Conservation (phyloP, 2,888 invertebrate genomes). For the Oscheius myriophilus region DNA sequence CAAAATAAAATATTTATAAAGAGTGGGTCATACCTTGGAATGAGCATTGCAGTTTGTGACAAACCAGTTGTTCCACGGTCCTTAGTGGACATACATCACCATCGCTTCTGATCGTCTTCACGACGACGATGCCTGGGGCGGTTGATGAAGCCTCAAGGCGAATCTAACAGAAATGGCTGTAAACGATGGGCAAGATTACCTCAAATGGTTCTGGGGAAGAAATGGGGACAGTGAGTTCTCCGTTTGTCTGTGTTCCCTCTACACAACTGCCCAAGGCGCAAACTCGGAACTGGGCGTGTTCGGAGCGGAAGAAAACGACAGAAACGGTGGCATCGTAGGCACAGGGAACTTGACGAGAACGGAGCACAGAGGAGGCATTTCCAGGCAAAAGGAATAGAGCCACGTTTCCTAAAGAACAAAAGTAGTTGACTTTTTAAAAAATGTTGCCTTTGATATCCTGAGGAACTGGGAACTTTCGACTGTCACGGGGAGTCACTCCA, state of each 20-base stretch:
- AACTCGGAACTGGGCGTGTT: conserved; percentile 47
- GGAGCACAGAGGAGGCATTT: conserved; percentile 35
- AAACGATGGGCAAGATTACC: conserved; percentile 23
- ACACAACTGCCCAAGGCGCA: conserved; percentile 55
- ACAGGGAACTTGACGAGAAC: conserved; percentile 52
- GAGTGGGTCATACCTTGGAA: conserved; percentile 42
- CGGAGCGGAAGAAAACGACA: conserved; percentile 48
- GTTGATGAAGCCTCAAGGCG: conserved; percentile 36
- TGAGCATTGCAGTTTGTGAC: conserved; percentile 59
- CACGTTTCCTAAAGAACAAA: conserved; percentile 43
- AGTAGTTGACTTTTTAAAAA: too few relatives aligned
- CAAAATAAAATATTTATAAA: not conserved
- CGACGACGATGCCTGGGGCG: conserved; percentile 7
- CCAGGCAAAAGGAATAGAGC: conserved; percentile 48
- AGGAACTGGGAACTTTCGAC: conserved; percentile 50
- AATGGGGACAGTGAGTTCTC: conserved; percentile 40
- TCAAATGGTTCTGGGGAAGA: conserved; percentile 51
- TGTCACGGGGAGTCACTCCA: conserved; percentile 54
- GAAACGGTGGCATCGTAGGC: conserved; percentile 46
- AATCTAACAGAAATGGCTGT: conserved; percentile 22
- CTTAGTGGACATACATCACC: conserved; percentile 62
- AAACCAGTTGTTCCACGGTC: conserved; percentile 62
- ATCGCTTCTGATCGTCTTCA: conserved; percentile 32
- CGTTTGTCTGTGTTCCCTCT: conserved; percentile 38
- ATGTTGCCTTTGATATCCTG: conserved; percentile 30